Base-by-base conservation (phyloP, 2,797 vertebrate species). In the Pelodytes ibericus region DNA sequence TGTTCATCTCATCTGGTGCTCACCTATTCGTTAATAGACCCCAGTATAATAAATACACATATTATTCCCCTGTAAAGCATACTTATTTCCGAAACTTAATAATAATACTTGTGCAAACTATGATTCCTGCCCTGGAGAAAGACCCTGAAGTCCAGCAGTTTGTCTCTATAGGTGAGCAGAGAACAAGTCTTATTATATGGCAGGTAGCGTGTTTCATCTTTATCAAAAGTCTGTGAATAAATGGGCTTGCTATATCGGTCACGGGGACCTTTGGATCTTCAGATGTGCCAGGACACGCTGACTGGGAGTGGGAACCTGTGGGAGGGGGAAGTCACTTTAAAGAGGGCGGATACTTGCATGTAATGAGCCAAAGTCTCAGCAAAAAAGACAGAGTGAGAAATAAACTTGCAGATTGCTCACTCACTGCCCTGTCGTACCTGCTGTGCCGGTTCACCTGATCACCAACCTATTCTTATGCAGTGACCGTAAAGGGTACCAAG, bases 211-310 rank as follows among this genome's bases (percentile, higher is more conserved):
- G 49, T n/a, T n/a, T n/a, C n/a, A n/a, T n/a, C n/a, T n/a, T n/a
- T 53, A 1, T 39, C 36, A 13, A 1, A 7, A 39, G 36, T 13
- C 7, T 53, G 49, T 53, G 20, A 22, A 53, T 27, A 51, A 10
- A 6, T n/a, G 41, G 2, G 36, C 41, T 9, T 41, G 30, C 18
- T 22, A n/a, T 11, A 13, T 65, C 11, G 0, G 62, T 9, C 20
- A 11, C 18, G 58, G 22, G 61, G 74, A 63, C 66, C 74, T 77
- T 77, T 77, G 74, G 67, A 77, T 30, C 26, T 15, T 62, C 0
- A 3, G 31, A 47, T 57, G 33, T 71, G 68, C 60, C n/a, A 29
- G 18, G n/a, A 76, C 59, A 36, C 15, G 61, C 26, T 24, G 49
- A 29, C n/a, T 49, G 60, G 58, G 74, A 51, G 59, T n/a, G 72